Percentiles rank a stretch among this genome's conserved stretches.
Conservation (phyloP, 2,888 invertebrate genomes). For the Agrotis clavis region DNA sequence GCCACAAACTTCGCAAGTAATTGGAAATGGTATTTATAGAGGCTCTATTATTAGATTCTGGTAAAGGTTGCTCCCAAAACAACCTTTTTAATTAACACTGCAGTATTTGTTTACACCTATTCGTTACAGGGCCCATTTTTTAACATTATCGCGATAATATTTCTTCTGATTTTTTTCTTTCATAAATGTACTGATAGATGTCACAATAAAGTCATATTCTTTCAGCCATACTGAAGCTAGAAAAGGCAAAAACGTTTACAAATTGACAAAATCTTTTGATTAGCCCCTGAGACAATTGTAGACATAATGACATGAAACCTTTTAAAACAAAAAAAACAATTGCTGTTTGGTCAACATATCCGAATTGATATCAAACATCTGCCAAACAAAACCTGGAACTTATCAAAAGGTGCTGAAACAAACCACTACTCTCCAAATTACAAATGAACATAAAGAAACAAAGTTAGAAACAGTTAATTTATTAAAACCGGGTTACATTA, state of each 20-base stretch:
- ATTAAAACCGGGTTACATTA: constrained; percentile 35
- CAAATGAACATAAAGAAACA: constrained; percentile 16
- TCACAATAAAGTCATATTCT: no score
- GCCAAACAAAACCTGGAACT: neutral
- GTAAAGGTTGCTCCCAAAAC: constrained; percentile 4
- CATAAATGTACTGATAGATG: no score
- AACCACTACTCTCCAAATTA: constrained; percentile 1
- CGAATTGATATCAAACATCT: neutral
- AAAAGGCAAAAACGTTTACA: no score
- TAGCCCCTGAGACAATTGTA: no score
- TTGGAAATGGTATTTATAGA: constrained; percentile 58
- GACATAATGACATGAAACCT: no score
- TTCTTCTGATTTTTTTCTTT: neutral
- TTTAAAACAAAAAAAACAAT: no score
- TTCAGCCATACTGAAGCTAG: no score
- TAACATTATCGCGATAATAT: neutral
- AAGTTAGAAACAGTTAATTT: constrained; percentile 42
- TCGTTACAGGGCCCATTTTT: no score
- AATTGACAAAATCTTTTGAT: no score
- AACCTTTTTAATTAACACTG: constrained; percentile 20
- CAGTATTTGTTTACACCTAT: constrained; percentile 7
- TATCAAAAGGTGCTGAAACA: neutral
- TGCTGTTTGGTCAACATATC: no score
- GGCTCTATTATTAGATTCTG: constrained; percentile 36
- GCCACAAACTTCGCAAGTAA: constrained; percentile 45